These are phyloP conservation scores for Muscicapa comitata DNA, from an alignment of 2,797 vertebrate genomes.

Conservation along the genomic window DNA sequence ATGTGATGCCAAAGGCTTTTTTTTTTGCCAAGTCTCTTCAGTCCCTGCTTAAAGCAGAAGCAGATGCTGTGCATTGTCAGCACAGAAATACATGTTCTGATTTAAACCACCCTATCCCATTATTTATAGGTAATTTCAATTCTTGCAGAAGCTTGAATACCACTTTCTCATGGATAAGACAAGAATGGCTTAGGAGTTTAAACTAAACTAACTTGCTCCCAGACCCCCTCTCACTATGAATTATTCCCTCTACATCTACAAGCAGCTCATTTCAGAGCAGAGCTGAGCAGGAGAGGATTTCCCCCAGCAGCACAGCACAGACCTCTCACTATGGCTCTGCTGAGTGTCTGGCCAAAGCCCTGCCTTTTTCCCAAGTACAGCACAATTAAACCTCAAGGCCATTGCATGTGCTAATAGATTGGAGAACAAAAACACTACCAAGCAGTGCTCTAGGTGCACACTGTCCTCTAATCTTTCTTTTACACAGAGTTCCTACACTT, in stretches of 20 bases:
- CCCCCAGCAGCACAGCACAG: not conserved
- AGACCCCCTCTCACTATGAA: not conserved
- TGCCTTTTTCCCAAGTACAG: not conserved
- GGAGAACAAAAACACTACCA: not conserved
- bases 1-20: constrained; percentile 31
- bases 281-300: not conserved
- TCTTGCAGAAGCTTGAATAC: not conserved
- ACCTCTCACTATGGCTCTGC: not conserved
- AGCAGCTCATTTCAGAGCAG: not conserved
- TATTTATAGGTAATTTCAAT: constrained; percentile 39
- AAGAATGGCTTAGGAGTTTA: not conserved
- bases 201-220: not conserved
- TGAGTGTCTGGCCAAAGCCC: not conserved
- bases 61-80: constrained; percentile 46
- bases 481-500: not conserved
- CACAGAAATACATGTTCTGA: constrained; percentile 22
- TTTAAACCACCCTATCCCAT: not conserved
- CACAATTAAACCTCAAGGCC: not conserved
- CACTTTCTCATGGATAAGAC: not conserved
- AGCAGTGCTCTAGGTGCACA: not conserved
- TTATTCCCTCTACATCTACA: not conserved
- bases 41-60: constrained; percentile 51
- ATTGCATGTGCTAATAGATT: not conserved
- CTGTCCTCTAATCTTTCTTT: not conserved
- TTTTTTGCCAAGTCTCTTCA: constrained; percentile 48